A percentile compares a stretch with the other conserved stretches of the same genome.
phyloP scores from a whole-genome alignment of 1,140 invertebrate genomes.

The Ctenoplectra terminalis region DNA sequence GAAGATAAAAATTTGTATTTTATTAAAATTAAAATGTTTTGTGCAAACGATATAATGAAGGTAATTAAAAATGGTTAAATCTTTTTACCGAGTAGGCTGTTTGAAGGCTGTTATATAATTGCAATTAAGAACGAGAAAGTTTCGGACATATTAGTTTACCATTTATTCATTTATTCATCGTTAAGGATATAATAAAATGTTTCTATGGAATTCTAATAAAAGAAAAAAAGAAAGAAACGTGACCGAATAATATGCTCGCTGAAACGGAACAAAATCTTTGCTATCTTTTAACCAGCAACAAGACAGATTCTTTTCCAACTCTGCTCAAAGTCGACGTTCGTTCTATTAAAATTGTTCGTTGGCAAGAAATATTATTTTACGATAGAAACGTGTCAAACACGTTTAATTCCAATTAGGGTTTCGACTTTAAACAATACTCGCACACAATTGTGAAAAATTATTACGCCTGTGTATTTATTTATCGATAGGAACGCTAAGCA shows the following conservation, averaged over 20 bases:
- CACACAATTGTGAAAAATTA: background rate
- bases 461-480: background rate
- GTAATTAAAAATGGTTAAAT: background rate
- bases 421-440: background rate
- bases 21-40: background rate
- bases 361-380: constrained; percentile 18
- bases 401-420: background rate
- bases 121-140: background rate
- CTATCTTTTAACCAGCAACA: background rate
- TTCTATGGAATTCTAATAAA: background rate
- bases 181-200: background rate
- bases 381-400: background rate
- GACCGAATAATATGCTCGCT: background rate
- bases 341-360: background rate
- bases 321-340: background rate
- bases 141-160: background rate
- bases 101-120: background rate
- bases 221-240: background rate
- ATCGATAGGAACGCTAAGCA: constrained; percentile 78
- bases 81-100: background rate
- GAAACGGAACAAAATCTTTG: background rate
- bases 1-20: background rate
- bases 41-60: background rate
- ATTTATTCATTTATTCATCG: background rate
- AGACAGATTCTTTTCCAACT: background rate